Evolutionary conservation across 2,113 vertebrate species (phyloP).

Genomic region (Muntiacus muntjak): DNA sequence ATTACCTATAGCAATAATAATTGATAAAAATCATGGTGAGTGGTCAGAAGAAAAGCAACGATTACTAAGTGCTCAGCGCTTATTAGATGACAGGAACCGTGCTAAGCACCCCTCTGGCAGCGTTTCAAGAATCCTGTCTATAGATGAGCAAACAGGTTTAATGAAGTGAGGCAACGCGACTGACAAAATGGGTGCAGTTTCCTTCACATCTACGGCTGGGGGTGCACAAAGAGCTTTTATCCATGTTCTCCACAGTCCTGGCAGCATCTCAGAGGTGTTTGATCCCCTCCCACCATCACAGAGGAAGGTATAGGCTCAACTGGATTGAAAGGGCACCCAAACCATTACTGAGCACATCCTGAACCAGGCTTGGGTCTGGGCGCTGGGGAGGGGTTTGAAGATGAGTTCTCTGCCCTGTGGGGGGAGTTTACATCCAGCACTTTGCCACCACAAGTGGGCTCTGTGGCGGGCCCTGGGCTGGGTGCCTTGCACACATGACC

Average conservation of each 20-base stretch:
- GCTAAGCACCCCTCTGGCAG: not conserved
- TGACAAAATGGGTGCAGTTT: not conserved
- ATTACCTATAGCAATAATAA: not conserved
- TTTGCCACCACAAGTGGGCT: not conserved
- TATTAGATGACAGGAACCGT: rapidly evolving
- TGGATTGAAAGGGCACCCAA: not conserved
- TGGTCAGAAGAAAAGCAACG: not conserved
- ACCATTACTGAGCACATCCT: constrained; percentile 43
- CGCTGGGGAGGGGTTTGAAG: not conserved
- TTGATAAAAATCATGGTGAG: not conserved
- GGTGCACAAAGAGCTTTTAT: not conserved
- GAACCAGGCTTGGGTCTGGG: constrained; percentile 26
- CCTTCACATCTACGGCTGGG: not conserved
- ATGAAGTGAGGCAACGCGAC: not conserved
- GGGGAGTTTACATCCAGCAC: not conserved
- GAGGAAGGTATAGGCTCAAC: not conserved
- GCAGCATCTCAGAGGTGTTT: not conserved
- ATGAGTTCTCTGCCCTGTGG: not conserved
- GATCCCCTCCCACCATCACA: not conserved
- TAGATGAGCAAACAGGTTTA: not conserved
- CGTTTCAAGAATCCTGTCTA: not conserved
- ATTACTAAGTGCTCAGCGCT: not conserved
- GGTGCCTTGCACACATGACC: not conserved
- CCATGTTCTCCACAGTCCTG: not conserved
- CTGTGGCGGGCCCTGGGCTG: not conserved